phyloP scores from a whole-genome alignment of 2,888 invertebrate species.

The Fragum fragum region DNA sequence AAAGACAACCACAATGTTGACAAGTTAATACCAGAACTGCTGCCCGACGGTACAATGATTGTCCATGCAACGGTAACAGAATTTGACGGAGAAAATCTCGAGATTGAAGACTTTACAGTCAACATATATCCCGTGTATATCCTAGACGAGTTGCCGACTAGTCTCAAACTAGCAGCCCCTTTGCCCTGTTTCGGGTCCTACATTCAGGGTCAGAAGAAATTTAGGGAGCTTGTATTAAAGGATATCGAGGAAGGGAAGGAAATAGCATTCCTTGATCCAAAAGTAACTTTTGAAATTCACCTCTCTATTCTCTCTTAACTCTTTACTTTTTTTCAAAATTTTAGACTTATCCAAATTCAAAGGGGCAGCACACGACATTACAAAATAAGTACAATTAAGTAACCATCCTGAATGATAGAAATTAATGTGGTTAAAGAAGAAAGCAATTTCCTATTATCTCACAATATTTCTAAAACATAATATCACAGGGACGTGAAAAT shows the following conservation, averaged over 20 bases:
- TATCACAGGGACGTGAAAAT: no score
- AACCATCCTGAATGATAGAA: no score
- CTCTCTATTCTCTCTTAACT: neutral
- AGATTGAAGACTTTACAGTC: constrained; percentile 50
- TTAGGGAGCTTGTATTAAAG: constrained; percentile 52
- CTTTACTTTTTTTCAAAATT: no score
- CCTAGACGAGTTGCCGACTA: constrained; percentile 64
- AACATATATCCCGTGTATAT: constrained; percentile 68
- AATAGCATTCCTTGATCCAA: constrained; percentile 65
- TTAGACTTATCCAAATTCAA: no score
- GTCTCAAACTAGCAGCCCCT: constrained; percentile 64
- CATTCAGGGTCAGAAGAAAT: constrained; percentile 61
- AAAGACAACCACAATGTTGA: constrained; percentile 63
- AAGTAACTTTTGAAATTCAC: constrained; percentile 27
- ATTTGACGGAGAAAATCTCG: constrained; percentile 50
- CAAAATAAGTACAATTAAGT: no score
- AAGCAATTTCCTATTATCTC: neutral
- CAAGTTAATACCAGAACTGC: constrained; percentile 43
- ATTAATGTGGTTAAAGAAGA: no score
- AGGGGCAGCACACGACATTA: no score
- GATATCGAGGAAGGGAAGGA: constrained; percentile 66
- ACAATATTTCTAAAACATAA: no score
- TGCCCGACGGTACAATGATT: constrained; percentile 63
- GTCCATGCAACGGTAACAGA: constrained; percentile 54
- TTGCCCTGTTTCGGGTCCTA: constrained; percentile 69